phyloP scores from a whole-genome alignment of 53 echinoderm and acorn worm species.

The Paelopatides confundens region DNA sequence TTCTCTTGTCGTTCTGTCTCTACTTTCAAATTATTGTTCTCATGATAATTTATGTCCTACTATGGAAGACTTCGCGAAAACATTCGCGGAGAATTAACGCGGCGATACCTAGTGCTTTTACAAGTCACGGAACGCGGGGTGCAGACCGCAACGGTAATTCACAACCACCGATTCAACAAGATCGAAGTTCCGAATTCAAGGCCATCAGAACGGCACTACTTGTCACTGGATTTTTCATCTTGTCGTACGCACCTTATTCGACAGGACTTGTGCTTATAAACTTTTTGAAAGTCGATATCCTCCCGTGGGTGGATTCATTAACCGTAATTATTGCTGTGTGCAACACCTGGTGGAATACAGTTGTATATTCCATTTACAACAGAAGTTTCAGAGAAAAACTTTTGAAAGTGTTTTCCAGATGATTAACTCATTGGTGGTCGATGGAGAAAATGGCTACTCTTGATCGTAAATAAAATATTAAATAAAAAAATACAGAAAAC shows the following conservation, averaged over 20 bases:
- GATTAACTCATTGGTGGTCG: neutral
- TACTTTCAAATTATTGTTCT: slow-evolving; percentile 12
- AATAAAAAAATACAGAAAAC: no score
- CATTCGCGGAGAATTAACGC: slow-evolving; percentile 24
- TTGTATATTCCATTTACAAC: slow-evolving; percentile 19
- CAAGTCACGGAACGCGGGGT: neutral
- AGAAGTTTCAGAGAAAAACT: slow-evolving; percentile 13
- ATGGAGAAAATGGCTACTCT: no score
- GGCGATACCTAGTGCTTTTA: neutral
- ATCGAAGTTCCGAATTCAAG: neutral
- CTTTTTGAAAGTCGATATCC: neutral
- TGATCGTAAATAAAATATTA: no score
- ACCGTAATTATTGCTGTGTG: slow-evolving; percentile 16
- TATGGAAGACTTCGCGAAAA: slow-evolving; percentile 15
- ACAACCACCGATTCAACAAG: neutral
- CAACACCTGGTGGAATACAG: slow-evolving; percentile 42
- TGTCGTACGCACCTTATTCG: slow-evolving; percentile 31
- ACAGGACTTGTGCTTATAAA: slow-evolving; percentile 3
- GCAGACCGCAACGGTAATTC: neutral
- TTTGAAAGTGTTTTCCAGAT: neutral
- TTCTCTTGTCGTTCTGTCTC: slow-evolving; percentile 31
- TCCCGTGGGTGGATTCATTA: neutral
- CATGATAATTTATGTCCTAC: neutral
- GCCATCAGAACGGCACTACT: slow-evolving; percentile 11
- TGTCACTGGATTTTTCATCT: slow-evolving; percentile 25